Evolutionary conservation across 1,140 invertebrate genomes (phyloP).

Genomic region (Samia ricini): DNA sequence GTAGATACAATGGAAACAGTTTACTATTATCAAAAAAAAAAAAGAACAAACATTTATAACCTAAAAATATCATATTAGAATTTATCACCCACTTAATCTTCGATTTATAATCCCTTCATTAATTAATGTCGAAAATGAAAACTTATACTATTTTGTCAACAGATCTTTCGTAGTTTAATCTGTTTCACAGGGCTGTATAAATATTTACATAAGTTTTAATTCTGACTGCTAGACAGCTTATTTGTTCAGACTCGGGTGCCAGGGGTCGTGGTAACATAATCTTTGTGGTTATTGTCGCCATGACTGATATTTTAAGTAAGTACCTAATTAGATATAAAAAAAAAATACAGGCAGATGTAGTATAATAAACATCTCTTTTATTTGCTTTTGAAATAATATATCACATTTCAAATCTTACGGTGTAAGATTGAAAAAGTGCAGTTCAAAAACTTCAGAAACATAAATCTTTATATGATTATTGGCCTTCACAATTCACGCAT

Average conservation of each 20-base stretch:
- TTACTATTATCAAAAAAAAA: too few relatives aligned
- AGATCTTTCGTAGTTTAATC: conserved; percentile 31
- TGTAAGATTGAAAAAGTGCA: too few relatives aligned
- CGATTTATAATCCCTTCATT: background rate
- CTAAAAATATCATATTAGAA: background rate
- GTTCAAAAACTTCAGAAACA: too few relatives aligned
- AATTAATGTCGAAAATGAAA: background rate
- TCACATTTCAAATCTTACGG: too few relatives aligned
- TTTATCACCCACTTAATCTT: background rate
- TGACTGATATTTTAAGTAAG: background rate
- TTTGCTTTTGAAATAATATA: too few relatives aligned
- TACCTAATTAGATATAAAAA: background rate
- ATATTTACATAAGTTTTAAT: conserved; percentile 47
- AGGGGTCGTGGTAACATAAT: background rate
- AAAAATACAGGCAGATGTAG: background rate
- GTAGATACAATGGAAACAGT: too few relatives aligned
- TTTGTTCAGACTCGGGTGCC: conserved; percentile 6
- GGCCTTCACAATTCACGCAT: too few relatives aligned
- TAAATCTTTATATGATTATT: too few relatives aligned
- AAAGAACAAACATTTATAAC: too few relatives aligned
- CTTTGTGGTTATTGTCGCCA: background rate
- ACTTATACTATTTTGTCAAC: conserved; percentile 16
- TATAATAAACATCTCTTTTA: too few relatives aligned
- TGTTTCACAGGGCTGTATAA: conserved; percentile 37
- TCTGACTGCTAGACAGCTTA: conserved; percentile 9